Percentiles rank a stretch among this genome's conserved stretches.
Evolutionary conservation across 2,888 invertebrate species (phyloP).

Genomic region (Sipunculus nudus): DNA sequence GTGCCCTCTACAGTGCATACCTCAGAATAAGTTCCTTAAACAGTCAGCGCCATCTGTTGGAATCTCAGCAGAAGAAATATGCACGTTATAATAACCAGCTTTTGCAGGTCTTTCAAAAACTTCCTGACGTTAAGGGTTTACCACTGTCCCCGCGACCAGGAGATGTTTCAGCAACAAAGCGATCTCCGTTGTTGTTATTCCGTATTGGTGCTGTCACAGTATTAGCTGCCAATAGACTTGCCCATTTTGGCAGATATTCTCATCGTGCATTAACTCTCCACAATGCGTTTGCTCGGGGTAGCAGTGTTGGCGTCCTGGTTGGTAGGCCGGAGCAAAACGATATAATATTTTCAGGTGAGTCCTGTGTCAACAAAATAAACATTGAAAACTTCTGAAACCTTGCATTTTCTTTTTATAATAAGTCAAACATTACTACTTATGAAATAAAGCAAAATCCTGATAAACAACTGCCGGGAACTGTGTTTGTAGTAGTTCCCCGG

Average conservation of each 20-base stretch:
- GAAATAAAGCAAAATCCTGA: no score
- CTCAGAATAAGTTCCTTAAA: constrained; percentile 44
- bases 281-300: constrained; percentile 45
- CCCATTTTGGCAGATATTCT: constrained; percentile 41
- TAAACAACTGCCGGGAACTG: no score
- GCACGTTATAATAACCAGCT: constrained; percentile 51
- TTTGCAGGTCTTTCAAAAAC: constrained; percentile 3
- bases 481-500: no score
- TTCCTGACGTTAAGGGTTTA: no score
- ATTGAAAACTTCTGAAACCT: no score
- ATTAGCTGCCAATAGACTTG: constrained; percentile 58
- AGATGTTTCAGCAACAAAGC: no score
- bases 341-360: constrained; percentile 33
- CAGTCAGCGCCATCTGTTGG: constrained; percentile 51
- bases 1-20: constrained; percentile 59
- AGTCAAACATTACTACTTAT: no score
- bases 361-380: no score
- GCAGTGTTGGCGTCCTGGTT: constrained; percentile 51
- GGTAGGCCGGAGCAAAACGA: constrained; percentile 43
- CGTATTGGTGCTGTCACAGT: constrained; percentile 55
- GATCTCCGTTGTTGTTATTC: constrained; percentile 49
- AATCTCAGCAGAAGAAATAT: constrained; percentile 52
- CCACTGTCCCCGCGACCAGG: no score
- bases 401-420: no score
- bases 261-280: constrained; percentile 52